Base-by-base conservation (phyloP, 1,140 invertebrate genomes). In the Drosophila subobscura region DNA sequence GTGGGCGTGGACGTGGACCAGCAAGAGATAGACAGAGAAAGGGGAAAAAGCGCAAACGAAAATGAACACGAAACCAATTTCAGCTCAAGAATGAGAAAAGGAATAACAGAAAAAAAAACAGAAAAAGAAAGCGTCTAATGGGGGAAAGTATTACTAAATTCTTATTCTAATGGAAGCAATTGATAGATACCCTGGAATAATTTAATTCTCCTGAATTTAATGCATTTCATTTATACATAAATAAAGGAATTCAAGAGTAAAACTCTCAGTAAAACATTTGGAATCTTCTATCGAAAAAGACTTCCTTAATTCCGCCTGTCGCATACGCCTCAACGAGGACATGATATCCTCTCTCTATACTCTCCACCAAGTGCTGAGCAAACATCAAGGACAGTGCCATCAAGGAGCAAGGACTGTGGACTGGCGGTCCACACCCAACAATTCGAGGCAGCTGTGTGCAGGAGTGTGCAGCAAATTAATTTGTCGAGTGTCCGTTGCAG, bases 41-140 rank as follows among this genome's bases (percentile, higher is more conserved):
- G 47, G 45, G 20, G 16, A 67, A 56, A 60, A 41, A 10, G 7
- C 42, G 25, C 14, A 51, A 7, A 47, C 50, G 76, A 79, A 55
- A 7, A 47, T 47, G 76, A 85, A 85, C 72, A 68, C 29, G 77
- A 84, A 85, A 85, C 79, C 79, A 85, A 85, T 85, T 84, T 85
- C 46, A 68, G 50, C n/a, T 58, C 23, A 33, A n/a, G n/a, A 45
- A 20, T 59, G 45, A 16, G 8, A n/a, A 44, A 55, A 46, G 10
- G 22, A 37, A 37, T 49, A 27, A 4, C 10, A 71, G 33, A 53
- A 60, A 40, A 53, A 60, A 40, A 50, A 72, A 41, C 47, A 64
- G 29, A 40, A 6, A 14, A 20, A 14, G 2, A 8, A 55, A 20
- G n/a, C n/a, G 1, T 1, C 6, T 33, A 25, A 37, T 59, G 25